Conservation (phyloP, 1,140 invertebrate species). For the Kradibia gibbosae region DNA sequence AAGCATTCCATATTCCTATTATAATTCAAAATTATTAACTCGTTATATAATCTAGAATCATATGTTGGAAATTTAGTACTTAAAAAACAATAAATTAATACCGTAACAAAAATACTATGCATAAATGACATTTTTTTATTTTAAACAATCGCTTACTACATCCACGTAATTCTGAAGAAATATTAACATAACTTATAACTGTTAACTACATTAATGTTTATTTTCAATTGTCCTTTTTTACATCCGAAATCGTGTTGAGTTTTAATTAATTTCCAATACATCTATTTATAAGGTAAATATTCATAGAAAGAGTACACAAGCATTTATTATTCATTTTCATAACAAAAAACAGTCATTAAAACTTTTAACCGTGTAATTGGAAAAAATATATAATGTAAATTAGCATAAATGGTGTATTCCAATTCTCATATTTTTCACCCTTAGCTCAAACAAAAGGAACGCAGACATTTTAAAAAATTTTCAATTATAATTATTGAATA, state of each 20-base stretch:
- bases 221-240: neutral
- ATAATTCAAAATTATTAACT: no score
- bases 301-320: neutral
- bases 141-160: no score
- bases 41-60: no score
- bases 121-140: no score
- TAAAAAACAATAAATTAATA: no score
- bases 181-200: no score
- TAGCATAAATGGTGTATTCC: neutral
- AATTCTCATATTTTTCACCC: neutral
- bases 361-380: neutral
- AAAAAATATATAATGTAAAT: neutral
- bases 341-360: neutral
- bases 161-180: no score
- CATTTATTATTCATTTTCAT: neutral
- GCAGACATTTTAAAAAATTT: neutral
- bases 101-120: no score
- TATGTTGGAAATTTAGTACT: no score
- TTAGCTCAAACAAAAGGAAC: neutral
- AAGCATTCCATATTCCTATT: no score
- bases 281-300: neutral
- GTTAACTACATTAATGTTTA: neutral
- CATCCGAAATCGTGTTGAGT: neutral
- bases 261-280: neutral
- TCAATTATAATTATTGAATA: neutral